phyloP scores from a whole-genome alignment of 1,140 invertebrate genomes.

The Brachionus manjavacas region DNA sequence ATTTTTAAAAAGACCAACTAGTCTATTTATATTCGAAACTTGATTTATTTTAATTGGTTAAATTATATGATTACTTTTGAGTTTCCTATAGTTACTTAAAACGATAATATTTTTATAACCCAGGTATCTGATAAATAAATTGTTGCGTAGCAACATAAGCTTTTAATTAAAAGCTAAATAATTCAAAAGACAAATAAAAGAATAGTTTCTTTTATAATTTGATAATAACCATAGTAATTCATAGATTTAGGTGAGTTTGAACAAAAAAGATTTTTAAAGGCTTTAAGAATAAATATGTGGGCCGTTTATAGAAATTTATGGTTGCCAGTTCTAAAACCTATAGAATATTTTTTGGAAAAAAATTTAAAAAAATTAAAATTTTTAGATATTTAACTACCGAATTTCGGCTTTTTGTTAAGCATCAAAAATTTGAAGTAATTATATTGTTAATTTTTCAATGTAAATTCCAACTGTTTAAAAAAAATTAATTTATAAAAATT shows the following conservation, averaged over 20 bases:
- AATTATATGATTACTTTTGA: neutral
- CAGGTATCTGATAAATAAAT: neutral
- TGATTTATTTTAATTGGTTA: neutral
- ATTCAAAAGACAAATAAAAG: neutral
- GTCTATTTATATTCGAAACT: neutral
- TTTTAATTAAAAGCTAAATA: neutral
- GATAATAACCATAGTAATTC: neutral
- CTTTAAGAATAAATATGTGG: neutral
- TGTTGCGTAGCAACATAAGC: neutral
- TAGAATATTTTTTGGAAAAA: too few relatives aligned
- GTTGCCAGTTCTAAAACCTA: too few relatives aligned
- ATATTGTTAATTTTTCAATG: too few relatives aligned
- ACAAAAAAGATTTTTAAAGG: neutral
- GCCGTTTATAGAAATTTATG: neutral
- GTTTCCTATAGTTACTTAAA: neutral
- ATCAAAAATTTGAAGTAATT: too few relatives aligned
- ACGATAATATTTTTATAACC: neutral
- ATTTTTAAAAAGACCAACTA: neutral
- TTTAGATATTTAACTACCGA: too few relatives aligned
- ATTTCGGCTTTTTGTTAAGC: too few relatives aligned
- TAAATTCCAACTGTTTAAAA: too few relatives aligned
- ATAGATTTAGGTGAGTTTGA: neutral
- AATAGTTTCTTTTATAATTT: neutral
- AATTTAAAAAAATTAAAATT: too few relatives aligned
- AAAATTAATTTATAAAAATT: too few relatives aligned